Conservation (phyloP, 1,140 invertebrate genomes). For the Campoletis sonorensis region DNA sequence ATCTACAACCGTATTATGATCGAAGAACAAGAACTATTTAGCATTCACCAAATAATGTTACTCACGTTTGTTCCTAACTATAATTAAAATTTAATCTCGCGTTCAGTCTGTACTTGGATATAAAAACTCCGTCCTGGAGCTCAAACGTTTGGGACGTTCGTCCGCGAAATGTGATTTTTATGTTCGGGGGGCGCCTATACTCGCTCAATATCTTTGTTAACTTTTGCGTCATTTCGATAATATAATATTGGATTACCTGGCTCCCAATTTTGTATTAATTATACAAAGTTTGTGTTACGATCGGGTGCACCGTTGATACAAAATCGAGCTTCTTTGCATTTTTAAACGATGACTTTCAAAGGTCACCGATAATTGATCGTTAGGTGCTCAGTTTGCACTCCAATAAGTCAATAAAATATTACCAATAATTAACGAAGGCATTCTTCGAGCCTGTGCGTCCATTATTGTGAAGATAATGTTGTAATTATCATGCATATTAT, state of each 20-base stretch:
- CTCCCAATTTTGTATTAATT: constrained; percentile 3
- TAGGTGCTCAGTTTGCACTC: neutral
- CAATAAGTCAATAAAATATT: neutral
- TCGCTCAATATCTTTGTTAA: neutral
- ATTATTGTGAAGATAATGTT: too few species aligned
- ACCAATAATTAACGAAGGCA: neutral
- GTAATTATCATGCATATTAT: too few species aligned
- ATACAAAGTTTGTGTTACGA: constrained; percentile 7
- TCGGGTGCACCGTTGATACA: neutral
- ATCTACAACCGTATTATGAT: too few species aligned
- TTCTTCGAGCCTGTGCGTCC: too few species aligned
- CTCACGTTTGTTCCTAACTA: constrained; percentile 10
- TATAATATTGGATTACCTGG: constrained; percentile 27
- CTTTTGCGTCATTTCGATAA: neutral
- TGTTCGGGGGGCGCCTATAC: neutral
- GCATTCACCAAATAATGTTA: constrained; percentile 6
- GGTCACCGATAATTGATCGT: neutral
- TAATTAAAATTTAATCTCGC: neutral
- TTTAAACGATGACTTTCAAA: neutral
- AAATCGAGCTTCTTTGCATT: neutral
- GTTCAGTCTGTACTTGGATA: neutral
- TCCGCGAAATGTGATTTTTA: constrained; percentile 23
- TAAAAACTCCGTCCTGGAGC: neutral
- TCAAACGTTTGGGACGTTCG: neutral
- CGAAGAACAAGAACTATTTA: neutral